Evolutionary conservation across 1,140 invertebrate species (phyloP), one percentile per base, ranked within the genome.

Genomic region (Aphelinus atriplicis): DNA sequence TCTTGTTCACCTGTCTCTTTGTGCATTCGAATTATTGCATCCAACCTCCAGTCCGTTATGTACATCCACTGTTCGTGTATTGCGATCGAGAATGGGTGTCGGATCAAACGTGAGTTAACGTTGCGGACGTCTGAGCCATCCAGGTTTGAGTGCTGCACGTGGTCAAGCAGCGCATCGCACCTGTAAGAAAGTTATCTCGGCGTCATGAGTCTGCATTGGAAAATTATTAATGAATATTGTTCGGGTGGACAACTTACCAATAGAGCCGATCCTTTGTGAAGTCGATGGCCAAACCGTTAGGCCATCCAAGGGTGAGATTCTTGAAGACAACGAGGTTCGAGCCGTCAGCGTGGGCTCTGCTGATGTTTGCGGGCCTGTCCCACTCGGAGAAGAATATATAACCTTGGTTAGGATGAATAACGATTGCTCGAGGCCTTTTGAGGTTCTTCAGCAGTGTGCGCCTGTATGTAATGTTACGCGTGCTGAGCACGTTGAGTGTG

Each of bases 61-160:
- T 98, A 99, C 90, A 99, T 94, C 89, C 93, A 96, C n/a, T 98
- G 93, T 80, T 93, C 91, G 84, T 97, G 92, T 75, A 99, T 96
- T 0, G 98, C 96, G 57, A 99, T 94, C 0, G 97, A 98, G 88
- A 99, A 99, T 4, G 98, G 97, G 90, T 98, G 97, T 61, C 95
- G 91, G 42, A 99, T 97, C 1, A 97, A 86, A 73, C 93, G 89
- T 0, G 95, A 96, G 81, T 94, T 97, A 0, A 98, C 94, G 0
- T 96, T 97, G 80, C 93, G 93, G 0, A 99, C 94, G 86, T 99
- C 96, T 1, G 91, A 93, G 3, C 98, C 98, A 84, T 99, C 96
- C 4, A 99, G 89, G 81, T 96, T 95, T 0, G 97, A 94, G 84
- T 98, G 96, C 83, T 98, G 97, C 0, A 99, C 96, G 83, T 98